Percentiles rank a stretch among this genome's conserved stretches.
Evolutionary conservation across 1,140 invertebrate genomes (phyloP).

Genomic region (Philotrypesis tridentata): DNA sequence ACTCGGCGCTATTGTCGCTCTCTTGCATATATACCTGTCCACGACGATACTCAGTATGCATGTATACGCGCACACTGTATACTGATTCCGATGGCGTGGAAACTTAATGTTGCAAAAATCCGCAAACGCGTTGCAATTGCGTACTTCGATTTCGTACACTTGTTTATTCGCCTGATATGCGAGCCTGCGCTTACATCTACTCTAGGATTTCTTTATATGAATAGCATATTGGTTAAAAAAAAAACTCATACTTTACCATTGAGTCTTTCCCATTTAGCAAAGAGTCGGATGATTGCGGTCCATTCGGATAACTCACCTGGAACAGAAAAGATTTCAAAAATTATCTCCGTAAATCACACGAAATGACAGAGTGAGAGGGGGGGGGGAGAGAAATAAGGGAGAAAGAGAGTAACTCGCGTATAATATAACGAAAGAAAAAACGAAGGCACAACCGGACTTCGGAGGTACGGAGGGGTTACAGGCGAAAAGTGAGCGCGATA

Average conservation of each 20-base stretch:
- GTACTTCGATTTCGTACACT: not conserved
- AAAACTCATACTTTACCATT: constrained; percentile 45
- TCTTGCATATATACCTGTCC: not conserved
- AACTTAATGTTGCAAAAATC: not conserved
- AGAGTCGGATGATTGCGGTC: constrained; percentile 47
- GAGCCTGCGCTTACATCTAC: too few species aligned
- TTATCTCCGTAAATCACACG: not conserved
- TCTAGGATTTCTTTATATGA: too few species aligned
- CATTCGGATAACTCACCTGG: constrained; percentile 48
- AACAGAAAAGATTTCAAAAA: constrained; percentile 23
- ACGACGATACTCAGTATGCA: too few species aligned
- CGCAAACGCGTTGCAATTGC: not conserved
- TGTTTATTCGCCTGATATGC: not conserved
- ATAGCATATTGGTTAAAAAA: constrained; percentile 2
- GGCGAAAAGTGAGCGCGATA: constrained; percentile 56
- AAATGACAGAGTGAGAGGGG: not conserved
- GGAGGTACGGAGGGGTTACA: not conserved
- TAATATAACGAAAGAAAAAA: constrained; percentile 31
- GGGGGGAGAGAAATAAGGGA: not conserved
- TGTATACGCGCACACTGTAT: not conserved
- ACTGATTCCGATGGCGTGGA: not conserved
- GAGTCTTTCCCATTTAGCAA: constrained; percentile 51
- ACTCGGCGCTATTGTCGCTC: not conserved
- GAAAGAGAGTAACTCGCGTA: constrained; percentile 11
- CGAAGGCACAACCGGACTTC: not conserved